Percentiles rank a stretch among this genome's conserved stretches.
These are phyloP conservation scores for Sula dactylatra DNA, from an alignment of 2,113 vertebrate species.

Conservation along the genomic window DNA sequence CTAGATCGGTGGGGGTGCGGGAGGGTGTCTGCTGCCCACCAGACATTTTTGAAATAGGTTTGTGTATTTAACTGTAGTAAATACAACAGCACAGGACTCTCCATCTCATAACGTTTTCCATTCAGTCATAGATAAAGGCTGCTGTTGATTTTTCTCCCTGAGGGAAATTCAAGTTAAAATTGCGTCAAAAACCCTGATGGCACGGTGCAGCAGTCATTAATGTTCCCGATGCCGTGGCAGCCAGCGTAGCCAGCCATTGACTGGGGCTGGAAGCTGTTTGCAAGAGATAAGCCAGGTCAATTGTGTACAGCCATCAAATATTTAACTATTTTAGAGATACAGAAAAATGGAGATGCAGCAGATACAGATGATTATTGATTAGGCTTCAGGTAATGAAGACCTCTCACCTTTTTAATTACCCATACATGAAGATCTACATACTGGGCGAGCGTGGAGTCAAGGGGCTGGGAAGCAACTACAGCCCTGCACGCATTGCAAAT, in stretches of 20 bases:
- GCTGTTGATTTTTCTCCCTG: slow-evolving; percentile 8
- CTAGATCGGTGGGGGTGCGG: not conserved
- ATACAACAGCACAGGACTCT: not conserved
- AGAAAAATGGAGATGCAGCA: not conserved
- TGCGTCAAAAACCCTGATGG: not conserved
- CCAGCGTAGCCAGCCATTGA: not conserved
- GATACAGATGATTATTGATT: not conserved
- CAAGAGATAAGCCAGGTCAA: slow-evolving; percentile 61
- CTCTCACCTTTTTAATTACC: not conserved
- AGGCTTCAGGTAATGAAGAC: not conserved
- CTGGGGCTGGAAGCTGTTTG: slow-evolving; percentile 48
- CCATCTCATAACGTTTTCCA: not conserved
- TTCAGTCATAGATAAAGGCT: slow-evolving; percentile 24
- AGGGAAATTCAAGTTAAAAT: slow-evolving; percentile 9
- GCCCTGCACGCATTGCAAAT: not conserved
- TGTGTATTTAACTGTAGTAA: slow-evolving; percentile 9
- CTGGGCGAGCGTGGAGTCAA: accelerated
- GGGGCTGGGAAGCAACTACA: not conserved
- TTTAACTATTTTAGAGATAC: not conserved
- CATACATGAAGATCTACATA: accelerated
- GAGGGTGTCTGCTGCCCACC: not conserved
- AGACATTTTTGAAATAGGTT: not conserved
- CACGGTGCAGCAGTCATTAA: not conserved
- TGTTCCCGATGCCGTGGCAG: slow-evolving; percentile 38
- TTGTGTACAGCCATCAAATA: slow-evolving; percentile 61